phyloP scores from a whole-genome alignment of 2,888 invertebrate genomes.

The Amphiduros pacificus region DNA sequence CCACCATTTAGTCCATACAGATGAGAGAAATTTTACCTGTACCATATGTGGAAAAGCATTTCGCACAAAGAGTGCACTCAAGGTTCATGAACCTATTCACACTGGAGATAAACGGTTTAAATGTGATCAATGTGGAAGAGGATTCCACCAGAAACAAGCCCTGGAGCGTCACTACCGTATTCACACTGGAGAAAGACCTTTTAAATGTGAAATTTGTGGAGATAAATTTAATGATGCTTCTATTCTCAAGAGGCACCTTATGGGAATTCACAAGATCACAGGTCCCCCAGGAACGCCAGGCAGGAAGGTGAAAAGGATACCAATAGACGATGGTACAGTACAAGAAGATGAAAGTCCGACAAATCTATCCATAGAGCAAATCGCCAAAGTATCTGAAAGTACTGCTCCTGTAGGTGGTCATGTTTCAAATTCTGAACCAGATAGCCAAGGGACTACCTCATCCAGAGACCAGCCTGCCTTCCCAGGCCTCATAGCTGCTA shows the following conservation, averaged over 20 bases:
- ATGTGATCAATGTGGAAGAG: not conserved
- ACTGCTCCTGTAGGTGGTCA: no score
- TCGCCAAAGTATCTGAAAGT: no score
- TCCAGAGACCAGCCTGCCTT: no score
- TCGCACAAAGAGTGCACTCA: not conserved
- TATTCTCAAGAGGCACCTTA: not conserved
- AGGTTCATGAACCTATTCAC: not conserved
- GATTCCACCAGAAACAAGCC: not conserved
- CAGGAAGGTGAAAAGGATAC: no score
- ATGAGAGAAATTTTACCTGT: not conserved
- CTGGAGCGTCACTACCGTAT: not conserved
- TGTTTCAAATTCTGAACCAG: no score
- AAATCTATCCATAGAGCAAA: no score
- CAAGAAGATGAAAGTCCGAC: no score
- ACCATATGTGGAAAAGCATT: not conserved
- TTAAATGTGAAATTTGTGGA: not conserved
- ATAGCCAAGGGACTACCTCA: no score
- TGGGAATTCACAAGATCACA: not conserved
- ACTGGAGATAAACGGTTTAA: not conserved
- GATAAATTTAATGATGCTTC: not conserved
- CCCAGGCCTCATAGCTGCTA: no score
- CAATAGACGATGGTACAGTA: no score
- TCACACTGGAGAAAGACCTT: not conserved
- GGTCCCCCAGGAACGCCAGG: no score
- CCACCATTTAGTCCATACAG: not conserved